Conservation (phyloP, 2,888 invertebrate species). For the Limnephilus rhombicus region DNA sequence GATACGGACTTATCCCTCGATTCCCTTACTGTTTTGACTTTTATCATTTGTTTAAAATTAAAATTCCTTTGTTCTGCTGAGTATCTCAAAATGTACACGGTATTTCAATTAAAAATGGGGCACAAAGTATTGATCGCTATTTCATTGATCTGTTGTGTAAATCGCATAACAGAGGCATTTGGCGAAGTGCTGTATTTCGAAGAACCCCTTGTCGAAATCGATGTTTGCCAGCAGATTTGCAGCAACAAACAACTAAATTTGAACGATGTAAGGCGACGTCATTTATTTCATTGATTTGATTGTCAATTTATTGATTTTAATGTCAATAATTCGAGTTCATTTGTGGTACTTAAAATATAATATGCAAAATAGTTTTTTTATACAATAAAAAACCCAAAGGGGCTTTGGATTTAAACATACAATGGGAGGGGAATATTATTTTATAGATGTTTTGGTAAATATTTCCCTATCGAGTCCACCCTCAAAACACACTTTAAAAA, state of each 20-base stretch:
- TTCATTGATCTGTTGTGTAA: slow-evolving; percentile 28
- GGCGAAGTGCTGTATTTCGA: slow-evolving; percentile 26
- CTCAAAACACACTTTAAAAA: too few relatives aligned
- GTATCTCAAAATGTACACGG: not conserved
- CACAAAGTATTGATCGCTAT: not conserved
- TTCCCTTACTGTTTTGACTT: not conserved
- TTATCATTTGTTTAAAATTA: not conserved
- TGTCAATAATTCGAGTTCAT: not conserved
- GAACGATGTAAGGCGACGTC: slow-evolving; percentile 40
- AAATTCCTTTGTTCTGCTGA: not conserved
- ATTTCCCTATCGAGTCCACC: too few relatives aligned
- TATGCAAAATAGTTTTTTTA: too few relatives aligned
- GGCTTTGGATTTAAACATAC: not conserved
- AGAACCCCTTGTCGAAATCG: slow-evolving; percentile 51
- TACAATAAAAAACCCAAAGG: not conserved
- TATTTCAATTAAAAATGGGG: not conserved
- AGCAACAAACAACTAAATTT: slow-evolving; percentile 51
- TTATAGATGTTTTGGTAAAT: too few relatives aligned
- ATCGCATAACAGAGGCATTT: slow-evolving; percentile 4
- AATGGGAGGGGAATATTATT: not conserved
- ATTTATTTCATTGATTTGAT: not conserved
- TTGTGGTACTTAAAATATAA: not conserved
- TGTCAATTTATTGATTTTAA: not conserved
- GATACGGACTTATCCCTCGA: not conserved
- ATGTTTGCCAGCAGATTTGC: slow-evolving; percentile 58